Evolutionary conservation across 2,888 invertebrate species (phyloP), one percentile per base, ranked within the genome.

Genomic region (Podabrus alpinus): DNA sequence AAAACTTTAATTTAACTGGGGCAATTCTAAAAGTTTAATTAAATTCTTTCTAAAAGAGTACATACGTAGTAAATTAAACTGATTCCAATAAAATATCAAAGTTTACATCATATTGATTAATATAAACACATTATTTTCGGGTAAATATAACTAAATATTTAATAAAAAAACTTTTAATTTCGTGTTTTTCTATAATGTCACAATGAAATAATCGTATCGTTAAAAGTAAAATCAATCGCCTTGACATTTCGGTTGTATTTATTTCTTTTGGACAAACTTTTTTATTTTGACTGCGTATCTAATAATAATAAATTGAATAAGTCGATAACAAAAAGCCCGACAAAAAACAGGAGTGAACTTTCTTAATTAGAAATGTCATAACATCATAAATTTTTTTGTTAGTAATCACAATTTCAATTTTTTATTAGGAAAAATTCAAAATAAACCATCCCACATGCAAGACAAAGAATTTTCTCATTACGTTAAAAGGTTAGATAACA

Each of bases 201-300:
- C 17, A 21, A 64, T n/a, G 21, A 64, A 64, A 19, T 17, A 64
- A 64, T 17, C 62, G 62, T 64, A 19, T 64, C 62, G 21, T 64
- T 64, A 64, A 64, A 64, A 64, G 19, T n/a, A 45, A 64, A 64
- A 64, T 64, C 62, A 64, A 64, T 64, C 21, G 62, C 21, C 62
- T 64, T 64, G 62, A 64, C 62, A 64, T 64, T 64, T 64, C 4
- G 2, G 17, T 64, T 17, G 16, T 64, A 64, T 64, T 19, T n/a
- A 64, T 64, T 64, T 17, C 17, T 19, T 64, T 64, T 64, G 62
- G 19, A 64, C 62, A 19, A 19, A 19, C 19, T 64, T 64, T 62
- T 64, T 17, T 64, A 19, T 64, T 19, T 19, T 64, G 21, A n/a
- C 15, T 64, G 21, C 15, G 62, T 19, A 19, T 64, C 21, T 17